Conservation (phyloP, 2,797 vertebrate species). For the Monodelphis domestica region DNA sequence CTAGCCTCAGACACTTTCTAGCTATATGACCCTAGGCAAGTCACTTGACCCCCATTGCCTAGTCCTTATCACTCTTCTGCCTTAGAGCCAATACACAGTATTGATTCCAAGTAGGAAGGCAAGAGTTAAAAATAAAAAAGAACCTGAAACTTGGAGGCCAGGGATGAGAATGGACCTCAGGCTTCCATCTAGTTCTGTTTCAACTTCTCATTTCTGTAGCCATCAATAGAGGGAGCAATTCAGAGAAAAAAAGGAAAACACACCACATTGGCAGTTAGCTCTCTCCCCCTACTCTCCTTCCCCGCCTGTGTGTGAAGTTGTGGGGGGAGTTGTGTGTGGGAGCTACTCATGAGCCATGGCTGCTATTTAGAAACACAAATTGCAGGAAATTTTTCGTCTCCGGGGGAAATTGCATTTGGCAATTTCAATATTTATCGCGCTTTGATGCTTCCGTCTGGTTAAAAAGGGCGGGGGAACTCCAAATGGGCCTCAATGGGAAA, state of each 20-base stretch:
- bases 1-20: too few species aligned
- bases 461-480: not conserved
- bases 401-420: conserved; percentile 67
- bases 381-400: conserved; percentile 69
- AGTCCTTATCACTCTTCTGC: too few species aligned
- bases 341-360: conserved; percentile 22
- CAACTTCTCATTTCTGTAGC: not conserved
- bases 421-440: conserved; percentile 63
- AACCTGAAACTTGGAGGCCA: not conserved
- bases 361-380: conserved; percentile 71
- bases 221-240: not conserved
- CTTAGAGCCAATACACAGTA: too few species aligned
- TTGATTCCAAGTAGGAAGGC: too few species aligned
- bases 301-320: not conserved
- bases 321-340: not conserved
- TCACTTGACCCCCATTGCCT: too few species aligned
- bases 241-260: not conserved
- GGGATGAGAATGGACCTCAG: not conserved
- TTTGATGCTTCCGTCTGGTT: conserved; percentile 68
- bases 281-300: not conserved
- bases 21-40: too few species aligned
- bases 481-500: conserved; percentile 4
- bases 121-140: too few species aligned
- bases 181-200: not conserved
- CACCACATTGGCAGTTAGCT: not conserved